Base-by-base conservation (phyloP, 2,797 vertebrate species). In the Pipistrellus pipistrellus region DNA sequence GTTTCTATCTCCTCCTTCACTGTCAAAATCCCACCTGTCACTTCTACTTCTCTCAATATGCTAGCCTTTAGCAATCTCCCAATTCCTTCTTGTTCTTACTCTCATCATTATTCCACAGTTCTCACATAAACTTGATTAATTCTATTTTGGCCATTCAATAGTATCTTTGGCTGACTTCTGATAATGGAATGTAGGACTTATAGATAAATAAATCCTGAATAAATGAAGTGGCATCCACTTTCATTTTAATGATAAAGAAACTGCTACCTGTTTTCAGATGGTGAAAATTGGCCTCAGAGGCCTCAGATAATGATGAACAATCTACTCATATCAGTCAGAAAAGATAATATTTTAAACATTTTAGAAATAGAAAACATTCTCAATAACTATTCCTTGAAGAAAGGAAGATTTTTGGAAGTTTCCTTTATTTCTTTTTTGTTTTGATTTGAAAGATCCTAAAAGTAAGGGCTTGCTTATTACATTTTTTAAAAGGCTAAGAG, bases 401-500 rank as follows among this genome's bases (percentile, higher is more conserved):
- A 95, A 88, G 35, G 8, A 76, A 90, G 17, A 53, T 2, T 73
- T 91, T 35, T 81, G 35, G 53, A 76, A 59, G 91, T n/a, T 73
- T 64, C 8, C 13, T 85, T 95, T 87, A 55, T 88, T 38, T 3
- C 10, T 38, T 86, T 83, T 83, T 88, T 32, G 27, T 83, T 96
- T 88, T 48, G 14, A 72, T 85, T 95, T 90, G 73, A 95, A 85
- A 64, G 2, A 14, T 71, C 48, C 59, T 92, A 91, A 85, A 80
- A 66, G 23, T 73, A 92, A 92, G 27, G 12, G 30, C 27, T 82
- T 78, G 13, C 90, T 96, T 85, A 57, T 69, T 85, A 64, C 41
- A 75, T 80, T 83, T 83, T 94, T 53, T 64, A 78, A 92, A 95
- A 93, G 62, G 13, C 32, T 77, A 88, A 88, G 17, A 86, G 32